These are phyloP conservation scores for Myotis pilosus DNA, from an alignment of 2,797 vertebrate genomes.

Conservation along the genomic window DNA sequence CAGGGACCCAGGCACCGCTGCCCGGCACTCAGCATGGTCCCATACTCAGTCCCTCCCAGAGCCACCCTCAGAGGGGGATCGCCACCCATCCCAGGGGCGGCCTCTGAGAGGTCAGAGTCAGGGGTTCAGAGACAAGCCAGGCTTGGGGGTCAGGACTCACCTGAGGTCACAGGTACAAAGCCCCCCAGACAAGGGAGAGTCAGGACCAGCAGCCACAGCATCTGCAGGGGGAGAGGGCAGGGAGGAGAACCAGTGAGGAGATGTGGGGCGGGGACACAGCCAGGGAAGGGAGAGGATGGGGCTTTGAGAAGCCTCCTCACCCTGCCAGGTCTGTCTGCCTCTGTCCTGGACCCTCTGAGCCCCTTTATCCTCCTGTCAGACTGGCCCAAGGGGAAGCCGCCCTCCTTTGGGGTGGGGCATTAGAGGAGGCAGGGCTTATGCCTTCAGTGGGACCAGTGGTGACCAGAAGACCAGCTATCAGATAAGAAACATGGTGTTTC, in stretches of 20 bases:
- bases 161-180: fast-evolving
- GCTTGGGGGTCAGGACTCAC: background rate
- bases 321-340: background rate
- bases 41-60: background rate
- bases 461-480: background rate
- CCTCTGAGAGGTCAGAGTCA: background rate
- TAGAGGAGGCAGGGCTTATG: background rate
- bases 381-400: background rate
- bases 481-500: background rate
- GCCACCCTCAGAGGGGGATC: no score
- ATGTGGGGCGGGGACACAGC: no score
- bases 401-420: background rate
- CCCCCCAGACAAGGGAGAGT: background rate
- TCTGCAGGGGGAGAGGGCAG: background rate
- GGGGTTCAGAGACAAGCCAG: background rate
- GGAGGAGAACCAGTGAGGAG: background rate
- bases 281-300: no score
- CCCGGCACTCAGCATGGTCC: background rate
- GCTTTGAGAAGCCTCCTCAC: background rate
- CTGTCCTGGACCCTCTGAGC: background rate
- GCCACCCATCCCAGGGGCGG: background rate
- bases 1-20: background rate
- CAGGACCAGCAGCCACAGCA: constrained; percentile 25
- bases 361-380: background rate
- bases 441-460: background rate